Evolutionary conservation across 2,888 invertebrate genomes (phyloP), one percentile per base, ranked within the genome.

Genomic region (Drosophila helvetica): DNA sequence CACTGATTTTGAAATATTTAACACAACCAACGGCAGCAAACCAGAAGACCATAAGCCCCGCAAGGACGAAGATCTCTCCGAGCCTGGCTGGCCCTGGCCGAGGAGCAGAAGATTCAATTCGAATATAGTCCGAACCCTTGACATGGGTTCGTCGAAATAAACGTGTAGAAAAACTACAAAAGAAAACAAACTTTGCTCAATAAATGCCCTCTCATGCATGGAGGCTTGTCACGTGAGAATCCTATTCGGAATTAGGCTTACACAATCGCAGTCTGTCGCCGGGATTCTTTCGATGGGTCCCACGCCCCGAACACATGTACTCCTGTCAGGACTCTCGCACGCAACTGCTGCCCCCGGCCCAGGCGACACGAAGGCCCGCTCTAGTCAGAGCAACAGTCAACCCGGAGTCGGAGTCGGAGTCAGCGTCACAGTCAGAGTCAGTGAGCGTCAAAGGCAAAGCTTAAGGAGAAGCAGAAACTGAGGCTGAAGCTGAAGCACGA

Each of bases 191-290:
- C 38, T 15, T 38, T 2, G 2, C 67, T 58, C 76, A 79, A 82
- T 80, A 80, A 78, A 71, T 66, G 72, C 78, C 43, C 62, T 6
- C 15, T 6, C 63, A 51, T 52, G 72, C 72, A 82, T 71, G 72
- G 68, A 47, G 54, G 60, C 54, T 69, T 66, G 79, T 80, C 82
- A 83, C 82, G 82, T 60, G 55, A 83, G 65, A 86, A 59, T 79
- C 84, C 70, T 71, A 83, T 83, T 83, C 66, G 64, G 64, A 70
- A 77, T 79, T 59, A 77, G 69, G 79, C 67, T 79, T 80, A 74
- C 69, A 76, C 79, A 80, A 82, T 69, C 48, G 70, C 70, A 55
- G 48, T 33, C 56, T 38, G 43, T 42, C 57, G 27, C 48, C 15
- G 48, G 42, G 18, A n/a, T n/a, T n/a, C 48, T 17, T 33, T 18